A percentile compares a stretch with the other conserved stretches of the same genome.
Evolutionary conservation across 2,888 invertebrate species (phyloP).

Genomic region (Sipha maydis): DNA sequence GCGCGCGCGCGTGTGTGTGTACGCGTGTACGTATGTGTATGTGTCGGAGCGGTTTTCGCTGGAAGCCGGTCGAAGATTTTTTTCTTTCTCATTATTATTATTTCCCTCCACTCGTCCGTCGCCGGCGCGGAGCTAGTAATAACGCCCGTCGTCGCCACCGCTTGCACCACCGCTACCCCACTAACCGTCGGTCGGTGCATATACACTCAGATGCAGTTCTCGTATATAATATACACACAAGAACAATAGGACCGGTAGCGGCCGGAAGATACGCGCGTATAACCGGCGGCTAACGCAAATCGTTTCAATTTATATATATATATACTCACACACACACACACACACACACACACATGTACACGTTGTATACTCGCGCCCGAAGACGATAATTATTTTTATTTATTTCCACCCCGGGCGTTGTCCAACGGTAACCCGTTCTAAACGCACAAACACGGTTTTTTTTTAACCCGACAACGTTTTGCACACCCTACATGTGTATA

Average conservation of each 20-base stretch:
- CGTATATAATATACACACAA: background rate
- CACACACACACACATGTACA: background rate
- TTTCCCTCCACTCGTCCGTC: background rate
- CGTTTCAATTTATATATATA: background rate
- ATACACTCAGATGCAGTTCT: background rate
- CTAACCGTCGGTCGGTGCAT: background rate
- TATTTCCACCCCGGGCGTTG: slow-evolving; percentile 47
- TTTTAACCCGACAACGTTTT: background rate
- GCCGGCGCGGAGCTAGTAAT: slow-evolving; percentile 11
- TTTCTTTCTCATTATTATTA: slow-evolving; percentile 25
- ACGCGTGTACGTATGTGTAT: background rate
- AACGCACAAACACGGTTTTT: background rate
- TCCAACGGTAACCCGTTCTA: background rate
- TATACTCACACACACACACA: background rate
- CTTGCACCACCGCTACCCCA: too few species aligned
- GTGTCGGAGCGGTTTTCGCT: slow-evolving; percentile 50
- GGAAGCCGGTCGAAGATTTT: slow-evolving; percentile 25
- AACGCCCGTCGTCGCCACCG: slow-evolving; percentile 19
- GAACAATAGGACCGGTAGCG: slow-evolving; percentile 62
- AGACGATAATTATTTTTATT: slow-evolving; percentile 54
- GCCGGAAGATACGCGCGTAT: slow-evolving; percentile 50
- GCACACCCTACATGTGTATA: background rate
- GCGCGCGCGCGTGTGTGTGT: background rate
- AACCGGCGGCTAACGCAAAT: slow-evolving; percentile 46
- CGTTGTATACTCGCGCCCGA: slow-evolving; percentile 14